These are phyloP conservation scores for Chloropsis hardwickii DNA, from an alignment of 2,113 vertebrate species.

Conservation along the genomic window DNA sequence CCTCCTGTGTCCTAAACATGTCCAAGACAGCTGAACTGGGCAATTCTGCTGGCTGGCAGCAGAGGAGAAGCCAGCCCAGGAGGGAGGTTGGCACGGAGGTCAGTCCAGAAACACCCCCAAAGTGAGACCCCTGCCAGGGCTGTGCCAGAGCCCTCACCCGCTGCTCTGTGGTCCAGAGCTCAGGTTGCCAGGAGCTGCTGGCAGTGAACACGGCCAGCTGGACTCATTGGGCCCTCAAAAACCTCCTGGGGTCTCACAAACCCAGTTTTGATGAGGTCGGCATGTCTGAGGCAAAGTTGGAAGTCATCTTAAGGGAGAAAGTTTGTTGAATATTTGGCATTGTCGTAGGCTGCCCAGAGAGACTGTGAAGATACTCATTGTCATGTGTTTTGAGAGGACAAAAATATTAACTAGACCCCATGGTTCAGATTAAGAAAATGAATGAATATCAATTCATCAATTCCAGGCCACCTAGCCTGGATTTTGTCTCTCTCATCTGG, in stretches of 20 bases:
- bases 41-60: neutral
- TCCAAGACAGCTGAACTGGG: neutral
- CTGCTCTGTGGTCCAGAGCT: neutral
- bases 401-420: neutral
- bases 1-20: rapidly evolving
- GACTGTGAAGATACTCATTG: neutral
- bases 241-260: neutral
- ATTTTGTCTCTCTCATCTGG: neutral
- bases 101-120: neutral
- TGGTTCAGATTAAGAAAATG: neutral
- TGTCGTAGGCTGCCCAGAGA: neutral
- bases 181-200: neutral
- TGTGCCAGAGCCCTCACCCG: neutral
- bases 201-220: neutral
- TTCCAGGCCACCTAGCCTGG: neutral
- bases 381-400: neutral
- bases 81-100: neutral
- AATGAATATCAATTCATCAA: neutral
- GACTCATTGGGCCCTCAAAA: neutral
- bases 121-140: neutral
- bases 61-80: neutral
- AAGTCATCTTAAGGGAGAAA: neutral
- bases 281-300: neutral
- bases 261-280: rapidly evolving
- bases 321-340: neutral